Evolutionary conservation across 2,797 vertebrate species (phyloP).

Genomic region (Neosilurus hyrtlii): DNA sequence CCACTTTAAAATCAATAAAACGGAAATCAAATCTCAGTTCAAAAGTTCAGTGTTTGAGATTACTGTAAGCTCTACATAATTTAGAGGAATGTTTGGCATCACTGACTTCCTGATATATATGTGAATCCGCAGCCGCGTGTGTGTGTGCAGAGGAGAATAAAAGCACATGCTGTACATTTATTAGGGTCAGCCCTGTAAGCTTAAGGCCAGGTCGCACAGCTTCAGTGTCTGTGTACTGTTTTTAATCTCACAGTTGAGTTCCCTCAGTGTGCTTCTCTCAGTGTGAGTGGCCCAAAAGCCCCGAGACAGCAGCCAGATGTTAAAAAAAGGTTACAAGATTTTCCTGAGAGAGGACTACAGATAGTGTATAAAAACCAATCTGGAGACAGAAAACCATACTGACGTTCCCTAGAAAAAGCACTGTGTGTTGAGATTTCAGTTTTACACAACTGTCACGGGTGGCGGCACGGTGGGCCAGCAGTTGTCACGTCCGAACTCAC

Average conservation of each 20-base stretch:
- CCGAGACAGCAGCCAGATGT: conserved; percentile 26
- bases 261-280: conserved; percentile 48
- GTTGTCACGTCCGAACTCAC: too few species aligned
- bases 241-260: conserved; percentile 56
- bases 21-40: too few species aligned
- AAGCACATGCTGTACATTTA: conserved; percentile 27
- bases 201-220: conserved; percentile 48
- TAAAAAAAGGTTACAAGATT: conserved; percentile 50
- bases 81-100: too few species aligned
- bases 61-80: too few species aligned
- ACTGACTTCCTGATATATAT: too few species aligned
- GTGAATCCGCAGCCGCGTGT: not conserved
- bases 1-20: too few species aligned
- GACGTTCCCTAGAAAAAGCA: not conserved
- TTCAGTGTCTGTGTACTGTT: conserved; percentile 39
- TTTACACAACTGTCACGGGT: not conserved
- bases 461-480: too few species aligned
- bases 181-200: conserved; percentile 38
- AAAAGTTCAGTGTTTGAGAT: too few species aligned
- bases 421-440: not conserved
- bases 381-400: conserved; percentile 7
- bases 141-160: conserved; percentile 16
- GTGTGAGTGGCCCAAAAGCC: conserved; percentile 30
- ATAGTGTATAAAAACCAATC: conserved; percentile 22
- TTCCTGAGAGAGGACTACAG: conserved; percentile 16